These are phyloP conservation scores for Actinopyga echinites DNA, from an alignment of 53 echinoderm and acorn worm genomes.

Conservation along the genomic window DNA sequence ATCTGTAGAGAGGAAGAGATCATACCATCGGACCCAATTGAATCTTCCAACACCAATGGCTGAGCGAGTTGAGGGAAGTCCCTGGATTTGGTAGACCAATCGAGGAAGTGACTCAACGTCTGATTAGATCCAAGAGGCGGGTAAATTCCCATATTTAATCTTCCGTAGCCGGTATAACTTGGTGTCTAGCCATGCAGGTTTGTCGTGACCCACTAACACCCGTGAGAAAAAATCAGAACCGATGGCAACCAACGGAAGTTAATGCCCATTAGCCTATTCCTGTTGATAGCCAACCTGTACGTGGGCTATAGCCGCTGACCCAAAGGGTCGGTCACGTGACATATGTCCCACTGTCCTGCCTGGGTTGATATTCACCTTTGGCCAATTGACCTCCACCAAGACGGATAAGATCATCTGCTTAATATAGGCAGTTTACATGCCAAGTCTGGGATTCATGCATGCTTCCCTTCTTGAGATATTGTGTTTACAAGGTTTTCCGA, in stretches of 20 bases:
- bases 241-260: slow-evolving; percentile 9
- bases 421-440: too few species aligned
- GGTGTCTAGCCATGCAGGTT: slow-evolving; percentile 34
- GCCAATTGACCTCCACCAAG: too few species aligned
- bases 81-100: slow-evolving; percentile 38
- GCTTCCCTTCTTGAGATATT: too few species aligned
- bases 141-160: not conserved
- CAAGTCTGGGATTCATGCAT: too few species aligned
- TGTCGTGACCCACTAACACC: slow-evolving; percentile 29
- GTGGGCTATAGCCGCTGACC: not conserved
- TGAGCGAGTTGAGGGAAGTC: slow-evolving; percentile 4
- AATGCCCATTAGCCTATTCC: slow-evolving; percentile 25
- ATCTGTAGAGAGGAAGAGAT: slow-evolving; percentile 36
- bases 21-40: not conserved
- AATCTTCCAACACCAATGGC: not conserved
- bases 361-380: too few species aligned
- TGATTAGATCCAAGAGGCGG: not conserved
- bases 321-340: slow-evolving; percentile 14
- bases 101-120: slow-evolving; percentile 23
- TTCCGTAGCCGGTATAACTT: not conserved
- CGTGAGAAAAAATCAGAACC: not conserved
- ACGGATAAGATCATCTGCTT: too few species aligned
- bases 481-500: too few species aligned
- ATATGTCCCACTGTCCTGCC: too few species aligned
- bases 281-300: not conserved